Percentiles rank a stretch among this genome's conserved stretches.
Conservation (phyloP, 2,888 invertebrate genomes). For the Caenorhabditis japonica region DNA sequence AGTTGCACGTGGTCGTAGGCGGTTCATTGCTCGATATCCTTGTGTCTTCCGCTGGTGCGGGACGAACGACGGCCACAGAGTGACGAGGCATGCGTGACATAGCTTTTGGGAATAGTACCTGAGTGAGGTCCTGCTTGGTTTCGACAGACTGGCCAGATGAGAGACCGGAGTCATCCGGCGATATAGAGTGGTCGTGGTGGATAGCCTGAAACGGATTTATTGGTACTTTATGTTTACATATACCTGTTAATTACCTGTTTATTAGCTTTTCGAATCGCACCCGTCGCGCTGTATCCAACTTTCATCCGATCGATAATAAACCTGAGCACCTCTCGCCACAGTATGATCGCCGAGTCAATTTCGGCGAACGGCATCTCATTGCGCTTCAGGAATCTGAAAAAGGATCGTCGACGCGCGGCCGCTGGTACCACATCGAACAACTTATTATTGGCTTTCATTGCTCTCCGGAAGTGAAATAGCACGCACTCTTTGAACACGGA, state of each 20-base stretch:
- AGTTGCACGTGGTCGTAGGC: constrained; percentile 28
- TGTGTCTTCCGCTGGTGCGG: background rate
- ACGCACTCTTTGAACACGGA: constrained; percentile 68
- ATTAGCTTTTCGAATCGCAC: constrained; percentile 60
- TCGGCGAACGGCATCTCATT: constrained; percentile 55
- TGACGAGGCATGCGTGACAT: constrained; percentile 36
- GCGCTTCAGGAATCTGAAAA: constrained; percentile 50
- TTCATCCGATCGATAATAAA: constrained; percentile 66
- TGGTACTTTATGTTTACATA: background rate
- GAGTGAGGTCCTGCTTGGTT: constrained; percentile 50
- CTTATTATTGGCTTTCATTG: constrained; percentile 59
- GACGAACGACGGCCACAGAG: constrained; percentile 15
- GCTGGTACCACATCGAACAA: background rate
- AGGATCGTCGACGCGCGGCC: constrained; percentile 1
- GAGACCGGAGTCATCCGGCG: constrained; percentile 16
- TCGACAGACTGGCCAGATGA: constrained; percentile 14
- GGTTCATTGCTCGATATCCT: background rate
- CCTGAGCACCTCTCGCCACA: constrained; percentile 64
- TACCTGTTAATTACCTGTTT: constrained; percentile 32
- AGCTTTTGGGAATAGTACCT: constrained; percentile 19
- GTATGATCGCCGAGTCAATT: constrained; percentile 65
- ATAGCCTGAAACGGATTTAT: constrained; percentile 25
- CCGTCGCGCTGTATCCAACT: constrained; percentile 57
- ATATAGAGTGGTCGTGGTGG: constrained; percentile 33
- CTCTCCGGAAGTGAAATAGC: constrained; percentile 64